Evolutionary conservation across 2,888 invertebrate genomes (phyloP), one percentile per base, ranked within the genome.

Genomic region (Nezara viridula): DNA sequence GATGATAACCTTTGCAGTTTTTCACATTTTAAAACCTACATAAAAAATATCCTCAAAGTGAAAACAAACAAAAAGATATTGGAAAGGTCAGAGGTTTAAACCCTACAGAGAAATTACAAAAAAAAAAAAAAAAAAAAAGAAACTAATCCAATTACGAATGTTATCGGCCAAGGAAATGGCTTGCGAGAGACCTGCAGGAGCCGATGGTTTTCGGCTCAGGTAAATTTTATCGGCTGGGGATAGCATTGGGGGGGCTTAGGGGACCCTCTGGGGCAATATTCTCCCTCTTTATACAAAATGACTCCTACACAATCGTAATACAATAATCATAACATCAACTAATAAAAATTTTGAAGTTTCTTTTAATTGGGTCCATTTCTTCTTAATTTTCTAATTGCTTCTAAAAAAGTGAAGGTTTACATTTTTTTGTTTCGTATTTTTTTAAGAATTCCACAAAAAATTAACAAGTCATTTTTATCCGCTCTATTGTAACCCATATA

Each of bases 171-270:
- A 77, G 24, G 77, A 44, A 77, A 77, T 44, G 44, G 77, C 77
- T 77, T 66, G 32, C 27, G 27, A 32, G 66, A 12, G 66, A 66
- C 32, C 66, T 66, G 66, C 16, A 66, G 32, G 66, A 66, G 32
- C 32, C 16, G 27, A 66, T 66, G 27, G 27, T 77, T 77, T 77
- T 40, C 14, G 77, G 24, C 2, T 14, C 77, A 44, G 77, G 77
- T 77, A 77, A 77, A 77, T 77, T 77, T 77, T 77, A 77, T 77
- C 77, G 77, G 40, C 24, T 44, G 21, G 77, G 44, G 44, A n/a
- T n/a, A n/a, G n/a, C n/a, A n/a, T n/a, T n/a, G n/a, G n/a, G n/a
- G n/a, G n/a, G n/a, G 7, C 9, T 4, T 2, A 10, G 77, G 77
- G n/a, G 16, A 37, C 6, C n/a, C 27, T 3, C 10, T 24, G 9